phyloP scores from a whole-genome alignment of 2,888 invertebrate species.

The Torymus aiolomorphi region DNA sequence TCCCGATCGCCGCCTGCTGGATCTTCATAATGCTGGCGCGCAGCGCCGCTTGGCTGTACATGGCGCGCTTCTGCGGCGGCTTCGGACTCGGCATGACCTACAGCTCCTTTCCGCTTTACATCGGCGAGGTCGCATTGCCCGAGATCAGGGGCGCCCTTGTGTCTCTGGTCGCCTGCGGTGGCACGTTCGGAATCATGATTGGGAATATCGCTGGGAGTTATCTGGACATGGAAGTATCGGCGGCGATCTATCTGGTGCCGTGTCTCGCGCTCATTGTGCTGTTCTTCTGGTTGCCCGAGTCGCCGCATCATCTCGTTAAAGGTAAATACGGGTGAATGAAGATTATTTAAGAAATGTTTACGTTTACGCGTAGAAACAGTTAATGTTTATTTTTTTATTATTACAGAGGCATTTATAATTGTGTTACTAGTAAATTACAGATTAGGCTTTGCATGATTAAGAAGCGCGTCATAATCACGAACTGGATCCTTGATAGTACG shows the following conservation, averaged over 20 bases:
- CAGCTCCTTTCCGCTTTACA: slow-evolving; percentile 65
- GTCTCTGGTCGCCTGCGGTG: slow-evolving; percentile 65
- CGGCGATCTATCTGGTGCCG: slow-evolving; percentile 65
- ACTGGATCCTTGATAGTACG: too few species aligned
- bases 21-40: slow-evolving; percentile 60
- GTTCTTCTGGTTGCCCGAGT: slow-evolving; percentile 68
- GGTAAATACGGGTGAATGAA: slow-evolving; percentile 5
- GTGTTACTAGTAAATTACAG: too few species aligned
- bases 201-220: slow-evolving; percentile 68
- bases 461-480: too few species aligned
- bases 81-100: slow-evolving; percentile 66
- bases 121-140: slow-evolving; percentile 67
- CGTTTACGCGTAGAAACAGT: neutral
- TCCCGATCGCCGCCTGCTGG: slow-evolving; percentile 64
- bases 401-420: too few species aligned
- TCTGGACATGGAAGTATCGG: slow-evolving; percentile 64
- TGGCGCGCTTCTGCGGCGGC: slow-evolving; percentile 61
- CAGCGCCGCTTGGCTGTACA: slow-evolving; percentile 62
- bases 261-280: slow-evolving; percentile 61
- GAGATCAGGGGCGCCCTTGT: slow-evolving; percentile 69
- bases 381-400: too few species aligned
- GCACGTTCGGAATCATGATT: slow-evolving; percentile 66
- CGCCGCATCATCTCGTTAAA: slow-evolving; percentile 66
- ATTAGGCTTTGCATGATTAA: too few species aligned
- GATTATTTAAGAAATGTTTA: neutral